A percentile compares a stretch with the other conserved stretches of the same genome.
phyloP scores from a whole-genome alignment of 1,140 invertebrate genomes.

The Dinothrombium tinctorium region DNA sequence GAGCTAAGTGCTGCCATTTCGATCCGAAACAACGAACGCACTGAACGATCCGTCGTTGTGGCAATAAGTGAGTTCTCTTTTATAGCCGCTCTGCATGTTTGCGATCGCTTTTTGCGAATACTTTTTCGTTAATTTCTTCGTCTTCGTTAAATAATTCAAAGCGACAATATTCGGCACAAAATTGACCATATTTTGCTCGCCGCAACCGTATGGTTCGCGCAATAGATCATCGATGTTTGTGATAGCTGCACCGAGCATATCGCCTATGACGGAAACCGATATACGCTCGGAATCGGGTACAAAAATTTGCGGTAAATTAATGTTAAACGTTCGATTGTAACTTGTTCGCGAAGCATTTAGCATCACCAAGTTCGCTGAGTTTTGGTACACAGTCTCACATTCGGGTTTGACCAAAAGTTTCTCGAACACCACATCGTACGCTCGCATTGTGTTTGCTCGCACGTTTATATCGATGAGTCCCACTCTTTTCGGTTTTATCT shows the following conservation, averaged over 20 bases:
- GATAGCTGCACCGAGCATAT: conserved; percentile 46
- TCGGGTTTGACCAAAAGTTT: conserved; percentile 62
- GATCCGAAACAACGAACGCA: conserved; percentile 58
- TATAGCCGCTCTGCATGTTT: conserved; percentile 64
- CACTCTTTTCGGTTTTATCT: too few relatives aligned
- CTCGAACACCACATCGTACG: too few relatives aligned
- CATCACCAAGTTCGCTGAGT: conserved; percentile 48
- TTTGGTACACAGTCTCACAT: conserved; percentile 46
- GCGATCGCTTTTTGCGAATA: conserved; percentile 43
- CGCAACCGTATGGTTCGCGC: conserved; percentile 60
- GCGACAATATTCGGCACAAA: conserved; percentile 74
- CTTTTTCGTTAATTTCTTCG: conserved; percentile 31
- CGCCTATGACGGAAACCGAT: conserved; percentile 44
- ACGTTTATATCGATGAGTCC: too few relatives aligned
- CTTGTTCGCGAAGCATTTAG: conserved; percentile 22
- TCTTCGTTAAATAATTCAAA: conserved; percentile 40
- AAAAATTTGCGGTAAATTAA: conserved; percentile 41
- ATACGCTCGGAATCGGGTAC: conserved; percentile 44
- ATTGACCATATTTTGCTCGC: conserved; percentile 83
- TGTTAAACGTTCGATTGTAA: conserved; percentile 17
- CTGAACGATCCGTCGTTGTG: conserved; percentile 81
- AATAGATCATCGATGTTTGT: conserved; percentile 44
- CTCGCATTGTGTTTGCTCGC: too few relatives aligned
- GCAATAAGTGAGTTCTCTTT: conserved; percentile 70
- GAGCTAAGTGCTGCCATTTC: conserved; percentile 75